A percentile compares a stretch with the other conserved stretches of the same genome.
Evolutionary conservation across 2,113 vertebrate genomes (phyloP).

Genomic region (Zosterops hypoxanthus): DNA sequence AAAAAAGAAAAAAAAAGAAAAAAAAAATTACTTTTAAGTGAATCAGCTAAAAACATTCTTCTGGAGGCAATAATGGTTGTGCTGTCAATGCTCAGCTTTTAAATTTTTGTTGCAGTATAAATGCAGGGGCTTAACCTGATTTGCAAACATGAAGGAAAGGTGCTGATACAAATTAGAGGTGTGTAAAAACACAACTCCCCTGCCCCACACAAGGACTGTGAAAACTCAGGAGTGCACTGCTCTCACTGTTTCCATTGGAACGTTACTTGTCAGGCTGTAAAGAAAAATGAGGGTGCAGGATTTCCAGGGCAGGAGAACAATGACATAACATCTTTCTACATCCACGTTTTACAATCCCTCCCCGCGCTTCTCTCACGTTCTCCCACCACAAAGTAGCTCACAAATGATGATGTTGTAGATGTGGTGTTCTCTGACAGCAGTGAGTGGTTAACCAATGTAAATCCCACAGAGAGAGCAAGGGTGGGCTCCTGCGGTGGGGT

Average conservation of each 20-base stretch:
- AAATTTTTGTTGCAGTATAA: not conserved
- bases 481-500: constrained; percentile 67
- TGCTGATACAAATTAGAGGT: not conserved
- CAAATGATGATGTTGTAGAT: constrained; percentile 26
- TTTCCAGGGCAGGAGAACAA: not conserved
- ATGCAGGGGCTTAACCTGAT: not conserved
- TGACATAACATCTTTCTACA: not conserved
- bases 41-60: not conserved
- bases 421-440: constrained; percentile 62
- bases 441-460: constrained; percentile 76
- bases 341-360: constrained; percentile 25
- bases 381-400: constrained; percentile 63
- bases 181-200: not conserved
- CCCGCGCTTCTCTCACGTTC: constrained; percentile 13
- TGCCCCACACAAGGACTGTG: not conserved
- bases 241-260: not conserved
- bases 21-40: not conserved
- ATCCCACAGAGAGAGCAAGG: constrained; percentile 74
- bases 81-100: not conserved
- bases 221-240: not conserved
- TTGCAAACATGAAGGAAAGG: not conserved
- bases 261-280: rapidly evolving
- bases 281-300: not conserved
- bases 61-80: not conserved
- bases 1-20: not conserved